These are phyloP conservation scores for Drosophila dives DNA, from an alignment of 2,888 invertebrate genomes.

Conservation along the genomic window DNA sequence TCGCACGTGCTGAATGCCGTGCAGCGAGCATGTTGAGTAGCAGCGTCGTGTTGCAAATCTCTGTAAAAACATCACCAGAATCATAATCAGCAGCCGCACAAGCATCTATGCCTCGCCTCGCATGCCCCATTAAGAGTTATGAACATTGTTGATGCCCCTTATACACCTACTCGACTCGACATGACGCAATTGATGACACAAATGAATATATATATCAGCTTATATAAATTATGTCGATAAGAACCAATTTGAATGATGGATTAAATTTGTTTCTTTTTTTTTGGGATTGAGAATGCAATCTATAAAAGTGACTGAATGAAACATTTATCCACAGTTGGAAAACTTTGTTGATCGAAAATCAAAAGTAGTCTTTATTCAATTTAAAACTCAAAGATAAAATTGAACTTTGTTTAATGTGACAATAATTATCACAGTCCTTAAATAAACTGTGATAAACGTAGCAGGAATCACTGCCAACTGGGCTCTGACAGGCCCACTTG, in stretches of 20 bases:
- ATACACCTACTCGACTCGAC: background rate
- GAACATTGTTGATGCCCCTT: background rate
- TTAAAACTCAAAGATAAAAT: background rate
- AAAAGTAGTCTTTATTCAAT: background rate
- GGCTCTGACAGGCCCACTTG: constrained; percentile 46
- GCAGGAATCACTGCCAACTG: background rate
- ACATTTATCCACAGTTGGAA: constrained; percentile 7
- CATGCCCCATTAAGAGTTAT: background rate
- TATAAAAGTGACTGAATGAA: constrained; percentile 3
- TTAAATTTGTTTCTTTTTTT: constrained; percentile 1
- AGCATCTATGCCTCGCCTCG: constrained; percentile 17
- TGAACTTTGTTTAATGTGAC: background rate
- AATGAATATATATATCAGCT: background rate
- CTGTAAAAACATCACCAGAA: constrained; percentile 85
- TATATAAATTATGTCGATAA: background rate
- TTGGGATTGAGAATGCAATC: constrained; percentile 1
- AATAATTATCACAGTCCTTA: constrained; percentile 11
- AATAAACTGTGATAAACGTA: background rate
- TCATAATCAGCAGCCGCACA: constrained; percentile 55
- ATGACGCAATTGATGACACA: constrained; percentile 4
- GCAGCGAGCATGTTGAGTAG: constrained; percentile 92
- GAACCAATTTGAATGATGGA: constrained; percentile 4
- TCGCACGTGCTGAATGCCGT: constrained; percentile 89
- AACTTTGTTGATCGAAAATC: background rate
- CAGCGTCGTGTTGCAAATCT: constrained; percentile 91